Evolutionary conservation across 2,888 invertebrate species (phyloP).

Genomic region (Operophtera brumata): DNA sequence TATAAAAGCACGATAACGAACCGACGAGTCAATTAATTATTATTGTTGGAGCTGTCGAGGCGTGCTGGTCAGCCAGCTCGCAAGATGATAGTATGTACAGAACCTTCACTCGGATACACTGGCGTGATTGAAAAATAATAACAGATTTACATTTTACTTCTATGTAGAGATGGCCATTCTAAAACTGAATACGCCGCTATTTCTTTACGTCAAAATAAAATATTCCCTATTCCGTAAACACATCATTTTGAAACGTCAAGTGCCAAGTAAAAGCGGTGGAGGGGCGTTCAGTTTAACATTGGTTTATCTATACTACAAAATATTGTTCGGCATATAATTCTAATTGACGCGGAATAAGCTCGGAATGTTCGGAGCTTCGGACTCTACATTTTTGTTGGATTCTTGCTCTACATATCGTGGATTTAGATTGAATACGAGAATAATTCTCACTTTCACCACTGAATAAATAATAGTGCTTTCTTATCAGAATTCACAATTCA

Average conservation of each 20-base stretch:
- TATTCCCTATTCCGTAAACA: too few species aligned
- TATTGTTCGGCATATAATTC: too few species aligned
- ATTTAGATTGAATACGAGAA: neutral
- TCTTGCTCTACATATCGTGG: neutral
- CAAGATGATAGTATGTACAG: conserved; percentile 59
- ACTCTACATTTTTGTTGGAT: neutral
- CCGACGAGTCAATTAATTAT: conserved; percentile 81
- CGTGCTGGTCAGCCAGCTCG: conserved; percentile 61
- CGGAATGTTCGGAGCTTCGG: neutral
- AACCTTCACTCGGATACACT: conserved; percentile 33
- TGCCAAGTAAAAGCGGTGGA: too few species aligned
- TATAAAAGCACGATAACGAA: conserved; percentile 81
- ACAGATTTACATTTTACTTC: neutral
- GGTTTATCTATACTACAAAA: neutral
- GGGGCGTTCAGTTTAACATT: too few species aligned
- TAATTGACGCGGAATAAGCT: too few species aligned
- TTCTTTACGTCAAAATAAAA: too few species aligned
- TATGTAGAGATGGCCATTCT: too few species aligned
- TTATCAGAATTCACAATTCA: too few species aligned
- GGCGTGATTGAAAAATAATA: neutral
- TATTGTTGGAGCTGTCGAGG: conserved; percentile 78
- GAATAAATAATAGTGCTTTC: too few species aligned
- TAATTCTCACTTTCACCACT: too few species aligned
- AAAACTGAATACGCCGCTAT: too few species aligned
- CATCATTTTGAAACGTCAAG: too few species aligned